phyloP scores from a whole-genome alignment of 1,140 invertebrate species.

The Oryctes rhinoceros region DNA sequence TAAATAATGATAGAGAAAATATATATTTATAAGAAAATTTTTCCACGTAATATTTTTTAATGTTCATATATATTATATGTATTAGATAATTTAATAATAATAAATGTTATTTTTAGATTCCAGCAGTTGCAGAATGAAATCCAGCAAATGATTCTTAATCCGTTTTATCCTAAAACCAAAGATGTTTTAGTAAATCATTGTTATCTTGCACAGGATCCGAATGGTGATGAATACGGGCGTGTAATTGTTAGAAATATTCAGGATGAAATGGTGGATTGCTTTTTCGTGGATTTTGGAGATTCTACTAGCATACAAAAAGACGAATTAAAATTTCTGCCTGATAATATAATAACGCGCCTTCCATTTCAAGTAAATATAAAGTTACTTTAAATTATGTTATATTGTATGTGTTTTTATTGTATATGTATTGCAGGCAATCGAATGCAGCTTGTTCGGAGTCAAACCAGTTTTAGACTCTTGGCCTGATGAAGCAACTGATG shows the following conservation, averaged over 20 bases:
- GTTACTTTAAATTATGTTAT: background rate
- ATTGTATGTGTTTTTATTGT: background rate
- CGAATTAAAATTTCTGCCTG: constrained; percentile 37
- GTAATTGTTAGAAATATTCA: constrained; percentile 30
- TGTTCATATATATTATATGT: background rate
- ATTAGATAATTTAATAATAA: background rate
- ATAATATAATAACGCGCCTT: constrained; percentile 28
- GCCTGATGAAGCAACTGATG: constrained; percentile 49
- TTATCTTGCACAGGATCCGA: constrained; percentile 42
- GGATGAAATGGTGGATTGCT: constrained; percentile 27
- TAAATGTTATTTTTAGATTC: constrained; percentile 48
- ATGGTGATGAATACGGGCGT: constrained; percentile 15
- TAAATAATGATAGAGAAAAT: too few species aligned
- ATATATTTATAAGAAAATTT: background rate
- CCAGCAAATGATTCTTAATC: constrained; percentile 36
- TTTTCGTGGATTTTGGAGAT: constrained; percentile 44
- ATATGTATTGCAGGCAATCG: constrained; percentile 46
- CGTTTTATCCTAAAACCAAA: constrained; percentile 25
- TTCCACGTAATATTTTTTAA: background rate
- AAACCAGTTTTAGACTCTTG: constrained; percentile 47
- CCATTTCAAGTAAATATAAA: constrained; percentile 42
- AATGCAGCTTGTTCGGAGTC: constrained; percentile 52
- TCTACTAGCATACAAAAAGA: background rate
- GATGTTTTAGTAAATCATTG: constrained; percentile 38
- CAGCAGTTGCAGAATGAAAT: constrained; percentile 50